Base-by-base conservation (phyloP, 2,888 invertebrate species). In the Agapostemon virescens region DNA sequence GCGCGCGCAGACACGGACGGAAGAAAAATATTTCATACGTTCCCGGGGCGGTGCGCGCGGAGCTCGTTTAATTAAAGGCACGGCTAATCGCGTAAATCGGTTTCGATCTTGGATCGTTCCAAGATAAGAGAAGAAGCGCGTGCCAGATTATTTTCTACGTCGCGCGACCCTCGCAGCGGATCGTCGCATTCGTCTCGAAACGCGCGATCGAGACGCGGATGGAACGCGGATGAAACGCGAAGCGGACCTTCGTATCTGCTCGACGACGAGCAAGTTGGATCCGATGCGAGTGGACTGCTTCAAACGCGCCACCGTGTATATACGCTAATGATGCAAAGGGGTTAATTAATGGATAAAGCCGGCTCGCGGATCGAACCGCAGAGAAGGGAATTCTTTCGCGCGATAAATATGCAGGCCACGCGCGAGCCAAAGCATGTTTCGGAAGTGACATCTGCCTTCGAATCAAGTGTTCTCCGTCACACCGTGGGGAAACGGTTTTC, bases 381-480 rank as follows among this genome's bases (percentile, higher is more conserved):
- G 23, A 30, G 33, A 23, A 17, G 33, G 13, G 63, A 74, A 73
- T 74, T 73, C 36, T 74, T 79, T 71, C 64, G 45, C 36, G n/a
- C 67, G 30, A 79, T 82, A 84, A 87, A 80, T 79, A 82, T 77
- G 77, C 86, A 75, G 61, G 67, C 69, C 80, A 85, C 78, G 72
- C n/a, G 61, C 11, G 9, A 63, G 17, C 68, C 79, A 74, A 76
- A 74, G 76, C 75, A 76, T 82, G 81, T 85, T 83, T 77, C 85
- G 83, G 84, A 85, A 87, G 86, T 84, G 88, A 87, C 88, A 89
- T 89, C 86, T 88, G 88, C 87, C 88, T 86, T 85, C 74, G 86
- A 86, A 84, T 88, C 85, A 86, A 87, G 82, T 84, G 86, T 84
- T 86, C 85, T 82, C 77, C 81, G 84, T 78, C 83, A 70, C 84